Conservation (phyloP, 1,140 invertebrate genomes). For the Diorhabda elongata region DNA sequence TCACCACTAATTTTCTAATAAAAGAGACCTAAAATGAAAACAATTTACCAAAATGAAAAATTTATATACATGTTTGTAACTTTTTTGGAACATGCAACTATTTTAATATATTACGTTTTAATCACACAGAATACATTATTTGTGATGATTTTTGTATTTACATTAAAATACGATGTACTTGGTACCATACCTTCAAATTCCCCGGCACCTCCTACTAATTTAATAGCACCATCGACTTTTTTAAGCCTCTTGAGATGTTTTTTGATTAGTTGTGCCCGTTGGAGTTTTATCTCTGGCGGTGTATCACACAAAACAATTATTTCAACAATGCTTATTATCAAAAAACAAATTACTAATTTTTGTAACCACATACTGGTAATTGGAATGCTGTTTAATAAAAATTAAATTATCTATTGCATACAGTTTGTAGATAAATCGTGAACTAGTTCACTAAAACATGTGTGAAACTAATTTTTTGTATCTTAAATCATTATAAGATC, state of each 20-base stretch:
- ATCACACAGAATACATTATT: too few species aligned
- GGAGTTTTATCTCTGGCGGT: slow-evolving; percentile 32
- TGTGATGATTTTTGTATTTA: too few species aligned
- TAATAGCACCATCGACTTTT: slow-evolving; percentile 66
- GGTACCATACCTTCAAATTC: slow-evolving; percentile 61
- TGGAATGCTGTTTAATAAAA: too few species aligned
- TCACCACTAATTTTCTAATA: too few species aligned
- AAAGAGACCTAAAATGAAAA: too few species aligned
- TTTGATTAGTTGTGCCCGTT: slow-evolving; percentile 49
- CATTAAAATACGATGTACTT: too few species aligned
- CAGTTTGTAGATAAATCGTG: not conserved
- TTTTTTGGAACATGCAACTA: too few species aligned
- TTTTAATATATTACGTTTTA: too few species aligned
- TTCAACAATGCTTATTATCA: not conserved
- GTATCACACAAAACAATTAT: slow-evolving; percentile 9
- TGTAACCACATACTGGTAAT: not conserved
- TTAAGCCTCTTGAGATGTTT: slow-evolving; percentile 60
- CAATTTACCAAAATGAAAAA: too few species aligned
- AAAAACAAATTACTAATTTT: not conserved
- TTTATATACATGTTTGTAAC: too few species aligned
- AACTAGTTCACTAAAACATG: slow-evolving; percentile 12
- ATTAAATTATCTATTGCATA: too few species aligned
- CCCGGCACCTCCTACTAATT: slow-evolving; percentile 61
- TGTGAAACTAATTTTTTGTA: slow-evolving; percentile 11
- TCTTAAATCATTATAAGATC: slow-evolving; percentile 3